Conservation (phyloP, 2,888 invertebrate genomes). For the Hydroisotoma schaefferi region DNA sequence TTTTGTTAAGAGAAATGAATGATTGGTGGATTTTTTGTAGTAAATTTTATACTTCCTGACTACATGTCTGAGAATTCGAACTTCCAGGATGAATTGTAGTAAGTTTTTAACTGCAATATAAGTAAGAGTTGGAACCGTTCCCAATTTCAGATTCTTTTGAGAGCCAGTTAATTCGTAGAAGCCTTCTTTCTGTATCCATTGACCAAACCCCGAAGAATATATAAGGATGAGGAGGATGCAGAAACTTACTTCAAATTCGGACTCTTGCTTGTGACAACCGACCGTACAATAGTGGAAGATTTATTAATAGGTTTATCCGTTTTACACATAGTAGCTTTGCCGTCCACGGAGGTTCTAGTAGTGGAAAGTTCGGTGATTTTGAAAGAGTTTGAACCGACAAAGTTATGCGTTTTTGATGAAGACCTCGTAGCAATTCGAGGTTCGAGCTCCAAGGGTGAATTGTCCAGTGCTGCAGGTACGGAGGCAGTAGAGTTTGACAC, state of each 20-base stretch:
- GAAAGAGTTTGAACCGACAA: background rate
- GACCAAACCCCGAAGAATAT: too few species aligned
- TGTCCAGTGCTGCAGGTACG: background rate
- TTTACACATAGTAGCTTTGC: constrained; percentile 11
- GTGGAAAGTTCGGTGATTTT: constrained; percentile 31
- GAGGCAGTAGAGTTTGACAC: background rate
- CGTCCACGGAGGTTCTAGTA: constrained; percentile 13
- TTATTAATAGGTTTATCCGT: constrained; percentile 25
- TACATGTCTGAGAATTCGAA: too few species aligned
- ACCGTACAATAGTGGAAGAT: constrained; percentile 43
- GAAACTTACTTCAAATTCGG: constrained; percentile 41
- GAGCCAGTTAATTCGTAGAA: too few species aligned
- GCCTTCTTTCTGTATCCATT: too few species aligned
- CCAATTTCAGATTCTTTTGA: too few species aligned
- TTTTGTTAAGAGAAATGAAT: too few species aligned
- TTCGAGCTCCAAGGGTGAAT: background rate
- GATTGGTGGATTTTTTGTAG: too few species aligned
- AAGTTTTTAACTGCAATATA: too few species aligned
- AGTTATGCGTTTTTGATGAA: constrained; percentile 24
- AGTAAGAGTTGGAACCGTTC: too few species aligned
- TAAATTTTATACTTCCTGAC: too few species aligned
- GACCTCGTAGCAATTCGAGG: constrained; percentile 17
- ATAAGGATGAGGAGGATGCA: background rate
- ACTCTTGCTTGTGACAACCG: constrained; percentile 43
- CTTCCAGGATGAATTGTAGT: too few species aligned